Percentiles rank a stretch among this genome's conserved stretches.
Evolutionary conservation across 1,140 invertebrate species (phyloP).

Genomic region (Stenopsyche tienmushanensis): DNA sequence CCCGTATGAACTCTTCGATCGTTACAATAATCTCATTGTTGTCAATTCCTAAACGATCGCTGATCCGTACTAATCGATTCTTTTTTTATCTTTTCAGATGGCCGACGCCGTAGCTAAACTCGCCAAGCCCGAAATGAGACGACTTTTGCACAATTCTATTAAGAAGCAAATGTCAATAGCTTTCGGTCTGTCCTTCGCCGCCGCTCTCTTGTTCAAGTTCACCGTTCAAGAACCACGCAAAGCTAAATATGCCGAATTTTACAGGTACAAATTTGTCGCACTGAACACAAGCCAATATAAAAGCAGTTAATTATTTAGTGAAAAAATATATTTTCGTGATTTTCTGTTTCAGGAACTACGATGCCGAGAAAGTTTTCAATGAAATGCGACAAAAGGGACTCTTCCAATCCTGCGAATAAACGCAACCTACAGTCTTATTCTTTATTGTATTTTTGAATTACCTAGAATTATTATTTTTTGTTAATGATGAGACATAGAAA

Average conservation of each 20-base stretch:
- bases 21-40: too few relatives aligned
- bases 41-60: too few relatives aligned
- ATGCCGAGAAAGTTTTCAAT: constrained; percentile 60
- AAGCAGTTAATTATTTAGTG: background rate
- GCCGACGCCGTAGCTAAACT: constrained; percentile 42
- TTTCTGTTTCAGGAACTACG: constrained; percentile 54
- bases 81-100: constrained; percentile 41
- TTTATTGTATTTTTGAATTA: background rate
- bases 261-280: constrained; percentile 55
- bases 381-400: constrained; percentile 57
- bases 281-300: too few relatives aligned
- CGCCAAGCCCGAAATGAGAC: constrained; percentile 58
- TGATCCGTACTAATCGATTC: too few relatives aligned
- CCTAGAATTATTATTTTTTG: background rate
- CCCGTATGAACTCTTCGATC: too few relatives aligned
- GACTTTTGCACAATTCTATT: constrained; percentile 58
- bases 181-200: constrained; percentile 46
- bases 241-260: constrained; percentile 65
- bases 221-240: constrained; percentile 58
- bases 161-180: constrained; percentile 58
- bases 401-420: constrained; percentile 52
- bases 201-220: constrained; percentile 54
- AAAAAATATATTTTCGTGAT: background rate
- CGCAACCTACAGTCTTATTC: background rate
- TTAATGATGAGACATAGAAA: background rate